These are phyloP conservation scores for Neoseiulus cucumeris DNA, from an alignment of 1,140 invertebrate genomes.

Conservation along the genomic window DNA sequence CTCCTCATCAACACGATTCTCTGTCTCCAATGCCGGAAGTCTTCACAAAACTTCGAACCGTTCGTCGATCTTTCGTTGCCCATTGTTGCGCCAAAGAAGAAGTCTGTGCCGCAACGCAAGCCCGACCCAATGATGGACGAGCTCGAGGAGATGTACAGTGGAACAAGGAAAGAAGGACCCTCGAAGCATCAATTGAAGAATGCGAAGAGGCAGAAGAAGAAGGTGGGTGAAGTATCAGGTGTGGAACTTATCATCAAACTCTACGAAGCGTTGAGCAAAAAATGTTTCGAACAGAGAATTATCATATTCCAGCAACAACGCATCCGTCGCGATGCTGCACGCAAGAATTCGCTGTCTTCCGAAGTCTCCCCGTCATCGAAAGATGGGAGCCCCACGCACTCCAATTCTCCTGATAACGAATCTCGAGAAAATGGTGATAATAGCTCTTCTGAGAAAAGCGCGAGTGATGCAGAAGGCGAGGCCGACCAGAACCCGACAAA, in stretches of 20 bases:
- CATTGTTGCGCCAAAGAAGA: conserved; percentile 28
- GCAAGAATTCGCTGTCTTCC: neutral
- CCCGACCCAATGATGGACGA: conserved; percentile 11
- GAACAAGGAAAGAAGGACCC: neutral
- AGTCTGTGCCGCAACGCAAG: conserved; percentile 3
- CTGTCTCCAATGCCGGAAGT: conserved; percentile 65
- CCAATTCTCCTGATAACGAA: no score
- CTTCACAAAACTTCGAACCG: conserved; percentile 64
- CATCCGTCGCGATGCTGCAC: neutral
- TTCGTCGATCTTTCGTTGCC: conserved; percentile 86
- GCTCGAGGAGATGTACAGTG: conserved; percentile 6
- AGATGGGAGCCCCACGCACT: no score
- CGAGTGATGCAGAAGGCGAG: neutral
- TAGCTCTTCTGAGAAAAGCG: no score
- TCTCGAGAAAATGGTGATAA: no score
- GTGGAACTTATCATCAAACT: no score
- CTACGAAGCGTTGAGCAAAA: no score
- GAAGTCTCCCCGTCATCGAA: no score
- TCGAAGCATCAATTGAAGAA: conserved; percentile 10
- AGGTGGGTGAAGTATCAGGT: conserved; percentile 17
- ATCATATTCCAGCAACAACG: neutral
- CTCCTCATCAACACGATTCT: conserved; percentile 66
- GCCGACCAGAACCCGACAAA: neutral
- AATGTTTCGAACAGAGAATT: neutral
- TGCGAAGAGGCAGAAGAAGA: conserved; percentile 31